A percentile compares a stretch with the other conserved stretches of the same genome.
Evolutionary conservation across 2,113 vertebrate genomes (phyloP).

Genomic region (Ellobius talpinus): DNA sequence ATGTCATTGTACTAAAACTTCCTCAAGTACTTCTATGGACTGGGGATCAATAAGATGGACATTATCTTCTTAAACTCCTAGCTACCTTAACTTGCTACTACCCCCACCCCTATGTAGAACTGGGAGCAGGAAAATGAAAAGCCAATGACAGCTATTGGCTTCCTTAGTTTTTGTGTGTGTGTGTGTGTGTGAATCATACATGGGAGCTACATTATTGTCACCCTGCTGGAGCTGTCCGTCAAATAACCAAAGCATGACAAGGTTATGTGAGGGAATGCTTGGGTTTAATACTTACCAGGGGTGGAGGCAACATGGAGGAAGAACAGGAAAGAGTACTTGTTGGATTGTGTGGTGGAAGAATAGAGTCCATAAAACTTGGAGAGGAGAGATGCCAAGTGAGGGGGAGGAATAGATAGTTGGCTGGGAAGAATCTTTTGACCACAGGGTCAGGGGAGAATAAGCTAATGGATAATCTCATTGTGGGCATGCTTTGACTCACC

Average conservation of each 20-base stretch:
- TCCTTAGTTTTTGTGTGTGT: not conserved
- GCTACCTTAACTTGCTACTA: not conserved
- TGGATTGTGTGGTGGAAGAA: not conserved
- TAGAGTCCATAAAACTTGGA: not conserved
- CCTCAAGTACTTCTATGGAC: not conserved
- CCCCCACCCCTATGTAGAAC: not conserved
- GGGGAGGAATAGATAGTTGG: not conserved
- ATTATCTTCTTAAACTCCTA: not conserved
- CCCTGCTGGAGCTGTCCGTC: not conserved
- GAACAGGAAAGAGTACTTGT: not conserved
- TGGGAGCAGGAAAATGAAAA: constrained; percentile 4
- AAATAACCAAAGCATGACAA: not conserved
- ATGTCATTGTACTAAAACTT: not conserved
- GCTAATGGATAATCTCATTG: not conserved
- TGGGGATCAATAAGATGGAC: not conserved
- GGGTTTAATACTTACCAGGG: not conserved
- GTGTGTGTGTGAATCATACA: not conserved
- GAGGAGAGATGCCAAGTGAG: not conserved
- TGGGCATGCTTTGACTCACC: not conserved
- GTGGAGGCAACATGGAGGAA: not conserved
- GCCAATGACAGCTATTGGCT: not conserved
- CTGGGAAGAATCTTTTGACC: not conserved
- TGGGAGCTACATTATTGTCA: not conserved
- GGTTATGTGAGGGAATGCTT: not conserved
- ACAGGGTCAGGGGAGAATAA: not conserved